These are phyloP conservation scores for Asbolus verrucosus DNA, from an alignment of 1,140 invertebrate species.

Conservation along the genomic window DNA sequence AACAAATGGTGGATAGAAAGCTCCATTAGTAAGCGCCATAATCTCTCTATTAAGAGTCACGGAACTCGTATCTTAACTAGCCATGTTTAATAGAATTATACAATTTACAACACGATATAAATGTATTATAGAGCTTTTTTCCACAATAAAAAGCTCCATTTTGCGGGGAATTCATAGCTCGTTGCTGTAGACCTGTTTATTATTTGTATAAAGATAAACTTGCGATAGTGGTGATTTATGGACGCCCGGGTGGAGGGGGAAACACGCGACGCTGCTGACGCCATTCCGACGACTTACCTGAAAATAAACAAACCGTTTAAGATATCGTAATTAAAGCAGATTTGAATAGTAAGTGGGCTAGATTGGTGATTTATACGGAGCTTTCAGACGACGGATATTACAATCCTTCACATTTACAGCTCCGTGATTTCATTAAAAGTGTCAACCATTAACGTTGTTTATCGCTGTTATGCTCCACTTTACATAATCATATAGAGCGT, in stretches of 20 bases:
- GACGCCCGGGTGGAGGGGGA: slow-evolving; percentile 42
- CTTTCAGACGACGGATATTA: slow-evolving; percentile 6
- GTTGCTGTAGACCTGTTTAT: slow-evolving; percentile 59
- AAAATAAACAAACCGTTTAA: slow-evolving; percentile 42
- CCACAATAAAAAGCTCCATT: slow-evolving; percentile 49
- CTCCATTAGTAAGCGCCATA: slow-evolving; percentile 14
- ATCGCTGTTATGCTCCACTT: slow-evolving; percentile 19
- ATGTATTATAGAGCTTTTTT: slow-evolving; percentile 53
- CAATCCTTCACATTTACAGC: slow-evolving; percentile 23
- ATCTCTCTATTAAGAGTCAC: slow-evolving; percentile 55
- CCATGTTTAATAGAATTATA: slow-evolving; percentile 61
- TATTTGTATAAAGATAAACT: slow-evolving; percentile 60
- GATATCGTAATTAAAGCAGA: slow-evolving; percentile 38
- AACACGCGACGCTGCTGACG: slow-evolving; percentile 46
- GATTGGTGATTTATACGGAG: slow-evolving; percentile 17
- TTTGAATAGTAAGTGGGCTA: slow-evolving; percentile 31
- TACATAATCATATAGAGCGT: slow-evolving; percentile 40
- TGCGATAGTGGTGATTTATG: slow-evolving; percentile 58
- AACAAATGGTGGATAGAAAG: slow-evolving; percentile 10
- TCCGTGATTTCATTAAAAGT: slow-evolving; percentile 42
- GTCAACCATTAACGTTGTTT: slow-evolving; percentile 37
- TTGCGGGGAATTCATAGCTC: slow-evolving; percentile 52
- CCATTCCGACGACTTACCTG: slow-evolving; percentile 36
- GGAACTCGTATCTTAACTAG: slow-evolving; percentile 59
- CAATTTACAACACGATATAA: slow-evolving; percentile 60